These are phyloP conservation scores for Lateolabrax maculatus DNA, from an alignment of 2,797 vertebrate genomes.

Conservation along the genomic window DNA sequence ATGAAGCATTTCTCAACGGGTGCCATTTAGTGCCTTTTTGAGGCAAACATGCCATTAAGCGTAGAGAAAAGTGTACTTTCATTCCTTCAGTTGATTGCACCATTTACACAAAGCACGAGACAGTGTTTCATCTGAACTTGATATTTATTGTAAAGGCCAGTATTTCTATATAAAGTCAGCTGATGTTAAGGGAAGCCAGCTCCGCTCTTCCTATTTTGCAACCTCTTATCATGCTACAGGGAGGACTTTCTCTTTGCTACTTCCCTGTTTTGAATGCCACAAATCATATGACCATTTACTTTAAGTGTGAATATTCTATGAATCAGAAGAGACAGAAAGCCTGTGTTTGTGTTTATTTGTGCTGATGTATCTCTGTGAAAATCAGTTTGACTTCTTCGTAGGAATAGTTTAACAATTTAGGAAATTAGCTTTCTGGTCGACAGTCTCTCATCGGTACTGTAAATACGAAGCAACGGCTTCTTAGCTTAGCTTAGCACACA, in stretches of 20 bases:
- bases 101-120: not conserved
- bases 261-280: conserved; percentile 65
- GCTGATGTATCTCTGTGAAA: not conserved
- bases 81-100: not conserved
- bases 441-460: not conserved
- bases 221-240: conserved; percentile 54
- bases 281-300: conserved; percentile 58
- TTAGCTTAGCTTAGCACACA: not conserved
- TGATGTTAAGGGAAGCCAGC: not conserved
- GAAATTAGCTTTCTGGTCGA: not conserved
- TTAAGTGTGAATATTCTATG: conserved; percentile 1
- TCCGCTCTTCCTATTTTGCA: conserved; percentile 65
- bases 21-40: conserved; percentile 11
- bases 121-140: not conserved
- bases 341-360: not conserved
- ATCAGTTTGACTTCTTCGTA: not conserved
- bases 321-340: not conserved
- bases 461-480: not conserved
- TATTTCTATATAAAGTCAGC: conserved; percentile 40
- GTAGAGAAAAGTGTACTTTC: not conserved
- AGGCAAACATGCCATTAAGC: not conserved
- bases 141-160: conserved; percentile 53
- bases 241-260: conserved; percentile 66
- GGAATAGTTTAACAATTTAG: not conserved
- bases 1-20: conserved; percentile 9